Evolutionary conservation across 30 jellyfish, hydroid and myxozoan genomes (phyloP).

Genomic region (Aurelia sp.): DNA sequence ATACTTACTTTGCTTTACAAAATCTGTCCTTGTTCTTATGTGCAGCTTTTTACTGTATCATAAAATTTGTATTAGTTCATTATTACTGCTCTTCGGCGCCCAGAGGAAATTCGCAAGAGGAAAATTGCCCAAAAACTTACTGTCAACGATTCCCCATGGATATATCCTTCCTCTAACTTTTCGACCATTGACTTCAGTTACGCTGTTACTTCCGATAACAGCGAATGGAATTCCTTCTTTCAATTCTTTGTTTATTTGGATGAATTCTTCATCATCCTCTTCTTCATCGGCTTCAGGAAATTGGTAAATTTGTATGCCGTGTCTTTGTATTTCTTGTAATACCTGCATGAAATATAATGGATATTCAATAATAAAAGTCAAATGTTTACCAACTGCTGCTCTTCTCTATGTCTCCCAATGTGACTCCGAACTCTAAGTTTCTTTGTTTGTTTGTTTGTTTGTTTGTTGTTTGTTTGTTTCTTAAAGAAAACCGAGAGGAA

Average conservation of each 20-base stretch:
- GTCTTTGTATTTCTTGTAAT: slow-evolving; percentile 66
- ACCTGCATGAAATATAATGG: slow-evolving; percentile 10
- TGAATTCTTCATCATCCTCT: slow-evolving; percentile 92
- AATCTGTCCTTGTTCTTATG: too few species aligned
- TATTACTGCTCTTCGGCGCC: not conserved
- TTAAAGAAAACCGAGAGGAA: too few species aligned
- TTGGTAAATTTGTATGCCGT: slow-evolving; percentile 82
- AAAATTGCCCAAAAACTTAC: slow-evolving; percentile 71
- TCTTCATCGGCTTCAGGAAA: slow-evolving; percentile 99
- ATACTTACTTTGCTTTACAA: too few species aligned
- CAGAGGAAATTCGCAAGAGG: not conserved
- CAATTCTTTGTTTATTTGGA: slow-evolving; percentile 77
- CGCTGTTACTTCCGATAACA: slow-evolving; percentile 93
- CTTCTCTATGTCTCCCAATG: too few species aligned
- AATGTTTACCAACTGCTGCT: too few species aligned
- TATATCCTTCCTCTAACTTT: slow-evolving; percentile 95
- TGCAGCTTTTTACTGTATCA: too few species aligned
- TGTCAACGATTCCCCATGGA: slow-evolving; percentile 99
- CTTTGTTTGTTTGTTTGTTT: too few species aligned
- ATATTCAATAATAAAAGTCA: too few species aligned
- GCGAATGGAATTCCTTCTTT: slow-evolving; percentile 95
- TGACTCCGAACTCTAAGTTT: too few species aligned
- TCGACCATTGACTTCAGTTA: slow-evolving; percentile 81
- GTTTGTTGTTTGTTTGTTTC: too few species aligned
- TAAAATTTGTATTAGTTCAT: not conserved